phyloP scores from a whole-genome alignment of 2,113 vertebrate genomes.

The Kryptolebias marmoratus region DNA sequence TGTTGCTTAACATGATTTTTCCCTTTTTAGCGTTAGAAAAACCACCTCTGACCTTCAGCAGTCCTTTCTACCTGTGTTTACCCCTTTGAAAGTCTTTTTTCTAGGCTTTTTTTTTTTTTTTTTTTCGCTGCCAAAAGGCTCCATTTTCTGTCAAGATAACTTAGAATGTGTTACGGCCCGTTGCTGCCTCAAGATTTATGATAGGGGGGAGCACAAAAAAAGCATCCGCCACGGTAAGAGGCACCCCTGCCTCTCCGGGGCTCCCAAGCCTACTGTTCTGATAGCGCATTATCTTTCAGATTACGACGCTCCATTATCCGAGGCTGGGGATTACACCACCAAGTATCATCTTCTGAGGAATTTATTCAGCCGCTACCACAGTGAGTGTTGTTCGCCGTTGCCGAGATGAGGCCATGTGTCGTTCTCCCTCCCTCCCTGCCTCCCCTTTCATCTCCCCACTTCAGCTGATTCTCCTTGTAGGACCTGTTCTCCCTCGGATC shows the following conservation, averaged over 20 bases:
- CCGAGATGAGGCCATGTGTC: constrained; percentile 22
- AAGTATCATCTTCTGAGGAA: constrained; percentile 88
- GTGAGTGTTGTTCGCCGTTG: constrained; percentile 70
- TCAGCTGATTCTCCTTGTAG: constrained; percentile 57
- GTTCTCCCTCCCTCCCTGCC: constrained; percentile 26
- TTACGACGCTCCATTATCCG: constrained; percentile 91
- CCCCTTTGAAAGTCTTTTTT: constrained; percentile 26
- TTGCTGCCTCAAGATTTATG: constrained; percentile 65
- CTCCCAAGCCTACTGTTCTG: constrained; percentile 64
- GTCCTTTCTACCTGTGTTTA: constrained; percentile 26
- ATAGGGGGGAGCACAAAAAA: constrained; percentile 52
- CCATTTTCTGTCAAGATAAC: constrained; percentile 63
- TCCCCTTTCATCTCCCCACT: constrained; percentile 48
- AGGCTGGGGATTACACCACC: constrained; percentile 90
- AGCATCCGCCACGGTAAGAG: constrained; percentile 51
- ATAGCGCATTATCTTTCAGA: constrained; percentile 84
- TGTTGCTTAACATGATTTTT: constrained; percentile 40
- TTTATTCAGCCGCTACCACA: constrained; percentile 82
- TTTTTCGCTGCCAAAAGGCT: constrained; percentile 29
- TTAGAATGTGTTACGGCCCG: constrained; percentile 48
- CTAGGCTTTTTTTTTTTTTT: constrained; percentile 19
- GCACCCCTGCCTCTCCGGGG: constrained; percentile 43
- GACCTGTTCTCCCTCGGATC: constrained; percentile 51
- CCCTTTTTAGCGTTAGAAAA: constrained; percentile 18
- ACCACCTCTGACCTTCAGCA: constrained; percentile 52